Conservation (phyloP, 2,888 invertebrate genomes). For the Himalopsyche japonica region DNA sequence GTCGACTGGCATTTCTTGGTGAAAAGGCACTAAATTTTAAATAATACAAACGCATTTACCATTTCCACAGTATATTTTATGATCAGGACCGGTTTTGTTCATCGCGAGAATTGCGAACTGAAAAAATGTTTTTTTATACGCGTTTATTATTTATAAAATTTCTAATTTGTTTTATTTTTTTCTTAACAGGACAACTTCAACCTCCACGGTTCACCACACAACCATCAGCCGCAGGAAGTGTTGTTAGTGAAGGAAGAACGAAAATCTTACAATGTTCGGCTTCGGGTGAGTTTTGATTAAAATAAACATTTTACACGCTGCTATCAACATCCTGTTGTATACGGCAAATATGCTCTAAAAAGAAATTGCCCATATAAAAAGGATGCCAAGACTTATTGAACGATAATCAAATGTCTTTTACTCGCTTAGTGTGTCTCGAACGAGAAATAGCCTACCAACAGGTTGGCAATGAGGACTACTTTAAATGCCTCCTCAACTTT, state of each 20-base stretch:
- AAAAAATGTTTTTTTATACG: no score
- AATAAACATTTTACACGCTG: background rate
- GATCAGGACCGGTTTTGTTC: no score
- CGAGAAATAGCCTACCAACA: background rate
- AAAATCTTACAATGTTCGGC: constrained; percentile 94
- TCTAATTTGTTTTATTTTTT: constrained; percentile 20
- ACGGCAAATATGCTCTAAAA: background rate
- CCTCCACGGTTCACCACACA: constrained; percentile 87
- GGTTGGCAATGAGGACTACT: background rate
- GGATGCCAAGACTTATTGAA: background rate
- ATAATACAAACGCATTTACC: no score
- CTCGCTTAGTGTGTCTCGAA: background rate
- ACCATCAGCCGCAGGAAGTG: constrained; percentile 83
- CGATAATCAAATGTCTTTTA: background rate
- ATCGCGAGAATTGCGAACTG: no score
- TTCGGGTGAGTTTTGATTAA: constrained; percentile 66
- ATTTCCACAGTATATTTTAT: no score
- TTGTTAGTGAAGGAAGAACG: constrained; percentile 83
- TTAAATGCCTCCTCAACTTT: background rate
- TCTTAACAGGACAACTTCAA: constrained; percentile 65
- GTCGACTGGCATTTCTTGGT: no score
- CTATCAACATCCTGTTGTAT: background rate
- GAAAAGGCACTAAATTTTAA: no score
- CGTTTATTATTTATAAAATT: no score
- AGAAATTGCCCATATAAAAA: background rate